These are phyloP conservation scores for Takifugu rubripes DNA, from an alignment of 2,797 vertebrate species.

Conservation along the genomic window DNA sequence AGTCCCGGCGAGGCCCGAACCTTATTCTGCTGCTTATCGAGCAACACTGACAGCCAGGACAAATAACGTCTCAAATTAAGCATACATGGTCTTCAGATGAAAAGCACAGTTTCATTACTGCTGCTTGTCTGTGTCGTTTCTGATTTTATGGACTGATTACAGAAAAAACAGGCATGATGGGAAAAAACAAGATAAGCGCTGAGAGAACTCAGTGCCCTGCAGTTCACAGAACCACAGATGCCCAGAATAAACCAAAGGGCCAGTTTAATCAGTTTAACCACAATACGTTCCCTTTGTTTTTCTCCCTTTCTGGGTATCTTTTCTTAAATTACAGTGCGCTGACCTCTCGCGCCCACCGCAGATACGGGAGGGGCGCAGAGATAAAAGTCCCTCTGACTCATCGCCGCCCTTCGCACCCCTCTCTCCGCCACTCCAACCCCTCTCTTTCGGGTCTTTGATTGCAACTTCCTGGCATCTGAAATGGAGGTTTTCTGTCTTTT, in stretches of 20 bases:
- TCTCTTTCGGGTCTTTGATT: constrained; percentile 24
- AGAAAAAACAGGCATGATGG: not conserved
- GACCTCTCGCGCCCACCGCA: not conserved
- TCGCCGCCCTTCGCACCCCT: constrained; percentile 8
- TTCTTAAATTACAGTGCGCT: not conserved
- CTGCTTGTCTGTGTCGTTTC: too few relatives aligned
- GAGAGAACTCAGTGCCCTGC: not conserved
- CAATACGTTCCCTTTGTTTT: not conserved
- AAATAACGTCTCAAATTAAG: too few relatives aligned
- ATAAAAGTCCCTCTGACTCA: constrained; percentile 35
- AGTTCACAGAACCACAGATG: not conserved
- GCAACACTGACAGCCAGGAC: too few relatives aligned
- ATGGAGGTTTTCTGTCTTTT: constrained; percentile 23
- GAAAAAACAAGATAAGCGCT: not conserved
- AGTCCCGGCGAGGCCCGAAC: not conserved
- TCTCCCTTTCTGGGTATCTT: not conserved
- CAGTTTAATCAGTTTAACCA: not conserved
- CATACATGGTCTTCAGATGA: too few relatives aligned
- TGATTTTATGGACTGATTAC: not conserved
- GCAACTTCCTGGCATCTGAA: constrained; percentile 42
- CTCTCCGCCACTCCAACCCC: not conserved
- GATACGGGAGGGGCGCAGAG: not conserved
- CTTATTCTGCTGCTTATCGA: not conserved
- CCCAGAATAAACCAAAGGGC: not conserved
- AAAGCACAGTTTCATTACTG: too few relatives aligned